Percentiles rank a stretch among this genome's conserved stretches.
These are phyloP conservation scores for Cheilosia grossa DNA, from an alignment of 2,888 invertebrate species.

Conservation along the genomic window DNA sequence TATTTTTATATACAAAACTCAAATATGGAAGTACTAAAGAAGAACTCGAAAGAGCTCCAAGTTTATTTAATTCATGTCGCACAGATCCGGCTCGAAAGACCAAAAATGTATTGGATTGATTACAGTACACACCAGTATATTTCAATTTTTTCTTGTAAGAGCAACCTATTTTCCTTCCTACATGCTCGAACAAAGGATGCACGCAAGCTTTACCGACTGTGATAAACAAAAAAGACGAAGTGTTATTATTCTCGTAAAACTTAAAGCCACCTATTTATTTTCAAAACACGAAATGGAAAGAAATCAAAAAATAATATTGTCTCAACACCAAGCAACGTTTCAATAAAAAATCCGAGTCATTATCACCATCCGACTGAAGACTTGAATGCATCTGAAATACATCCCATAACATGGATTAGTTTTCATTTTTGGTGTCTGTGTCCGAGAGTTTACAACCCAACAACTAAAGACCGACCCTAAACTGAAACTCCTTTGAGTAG, in stretches of 20 bases:
- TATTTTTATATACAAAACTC: too few species aligned
- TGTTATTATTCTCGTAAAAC: conserved; percentile 9
- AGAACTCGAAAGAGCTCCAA: too few species aligned
- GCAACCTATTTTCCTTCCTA: too few species aligned
- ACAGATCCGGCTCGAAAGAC: too few species aligned
- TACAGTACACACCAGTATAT: too few species aligned
- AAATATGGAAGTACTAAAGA: too few species aligned
- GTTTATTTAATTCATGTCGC: too few species aligned
- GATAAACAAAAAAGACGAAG: too few species aligned
- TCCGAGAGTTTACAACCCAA: conserved; percentile 27
- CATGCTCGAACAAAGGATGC: not conserved
- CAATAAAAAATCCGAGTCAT: conserved; percentile 38
- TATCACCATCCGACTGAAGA: conserved; percentile 24
- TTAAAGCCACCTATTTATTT: conserved; percentile 14
- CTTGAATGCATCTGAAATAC: conserved; percentile 39
- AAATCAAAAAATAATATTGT: conserved; percentile 25
- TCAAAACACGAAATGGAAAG: conserved; percentile 21
- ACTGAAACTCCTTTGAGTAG: not conserved
- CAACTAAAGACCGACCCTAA: not conserved
- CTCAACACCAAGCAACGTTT: conserved; percentile 22
- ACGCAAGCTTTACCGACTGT: too few species aligned
- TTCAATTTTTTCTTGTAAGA: too few species aligned
- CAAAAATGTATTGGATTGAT: too few species aligned
- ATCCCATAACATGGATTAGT: not conserved
- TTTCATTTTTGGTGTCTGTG: conserved; percentile 3